Conservation (phyloP, 2,113 vertebrate genomes). For the Neomonachus schauinslandi region DNA sequence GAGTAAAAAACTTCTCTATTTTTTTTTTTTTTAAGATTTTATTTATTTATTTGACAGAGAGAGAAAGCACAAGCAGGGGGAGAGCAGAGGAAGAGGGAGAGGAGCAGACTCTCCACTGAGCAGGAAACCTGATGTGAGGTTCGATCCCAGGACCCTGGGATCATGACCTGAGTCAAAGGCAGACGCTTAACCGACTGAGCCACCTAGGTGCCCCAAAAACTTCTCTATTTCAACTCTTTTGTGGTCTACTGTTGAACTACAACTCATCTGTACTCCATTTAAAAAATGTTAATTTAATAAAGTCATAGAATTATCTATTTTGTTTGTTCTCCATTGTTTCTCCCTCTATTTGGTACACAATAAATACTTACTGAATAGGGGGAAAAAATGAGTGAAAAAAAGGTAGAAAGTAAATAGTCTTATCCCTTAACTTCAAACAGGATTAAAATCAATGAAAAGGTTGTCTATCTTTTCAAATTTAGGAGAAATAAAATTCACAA, state of each 20-base stretch:
- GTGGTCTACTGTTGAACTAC: neutral
- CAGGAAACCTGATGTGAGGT: no score
- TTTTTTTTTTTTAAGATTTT: no score
- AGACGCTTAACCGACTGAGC: no score
- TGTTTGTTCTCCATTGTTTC: neutral
- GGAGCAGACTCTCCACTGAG: no score
- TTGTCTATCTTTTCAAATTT: neutral
- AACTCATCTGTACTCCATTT: neutral
- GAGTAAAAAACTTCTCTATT: neutral
- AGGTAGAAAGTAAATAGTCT: neutral
- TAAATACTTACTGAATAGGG: neutral
- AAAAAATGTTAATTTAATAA: neutral
- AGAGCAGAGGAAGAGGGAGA: no score
- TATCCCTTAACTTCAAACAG: neutral
- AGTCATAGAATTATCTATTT: neutral
- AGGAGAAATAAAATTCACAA: constrained; percentile 2
- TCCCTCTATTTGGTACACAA: neutral
- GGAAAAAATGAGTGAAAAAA: neutral
- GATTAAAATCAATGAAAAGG: neutral
- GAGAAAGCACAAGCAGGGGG: no score
- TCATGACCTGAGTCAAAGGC: no score
- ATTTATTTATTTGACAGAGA: no score
- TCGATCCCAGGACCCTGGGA: no score
- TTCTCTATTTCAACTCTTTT: neutral
- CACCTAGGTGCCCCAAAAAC: neutral